Percentiles rank a stretch among this genome's conserved stretches.
Conservation (phyloP, 2,113 vertebrate genomes). For the Colinus virginianus region DNA sequence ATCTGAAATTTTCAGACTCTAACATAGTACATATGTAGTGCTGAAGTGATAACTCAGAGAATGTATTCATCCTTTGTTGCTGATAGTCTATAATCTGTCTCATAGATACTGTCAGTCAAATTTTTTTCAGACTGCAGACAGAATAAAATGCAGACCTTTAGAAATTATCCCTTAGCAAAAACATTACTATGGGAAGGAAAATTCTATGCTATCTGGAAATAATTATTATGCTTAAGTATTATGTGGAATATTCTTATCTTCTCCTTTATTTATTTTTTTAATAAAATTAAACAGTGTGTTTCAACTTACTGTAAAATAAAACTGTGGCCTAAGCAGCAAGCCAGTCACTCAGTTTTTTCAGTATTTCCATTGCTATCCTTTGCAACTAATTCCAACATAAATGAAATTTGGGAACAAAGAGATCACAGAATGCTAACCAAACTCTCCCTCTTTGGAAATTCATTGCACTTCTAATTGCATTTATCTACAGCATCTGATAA, state of each 20-base stretch:
- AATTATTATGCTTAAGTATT: neutral
- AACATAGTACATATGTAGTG: conserved; percentile 51
- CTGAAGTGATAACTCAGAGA: conserved; percentile 59
- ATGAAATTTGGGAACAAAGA: conserved; percentile 3
- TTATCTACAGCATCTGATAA: neutral
- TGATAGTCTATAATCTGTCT: conserved; percentile 50
- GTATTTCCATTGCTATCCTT: conserved; percentile 18
- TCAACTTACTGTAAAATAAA: conserved; percentile 24
- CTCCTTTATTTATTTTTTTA: neutral
- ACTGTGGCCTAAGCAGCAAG: neutral
- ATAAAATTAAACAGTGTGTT: neutral
- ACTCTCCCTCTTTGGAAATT: neutral
- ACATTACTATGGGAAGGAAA: neutral
- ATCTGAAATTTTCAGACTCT: conserved; percentile 70
- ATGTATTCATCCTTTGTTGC: conserved; percentile 51
- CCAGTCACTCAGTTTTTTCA: neutral
- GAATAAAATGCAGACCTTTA: conserved; percentile 44
- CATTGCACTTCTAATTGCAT: neutral
- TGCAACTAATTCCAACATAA: neutral
- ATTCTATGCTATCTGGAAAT: neutral
- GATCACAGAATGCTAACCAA: neutral
- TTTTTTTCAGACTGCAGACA: conserved; percentile 58
- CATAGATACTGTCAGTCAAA: conserved; percentile 41
- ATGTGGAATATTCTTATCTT: neutral
- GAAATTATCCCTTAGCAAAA: conserved; percentile 36